phyloP scores from a whole-genome alignment of 2,797 vertebrate genomes.

The Silurus lanzhouensis region DNA sequence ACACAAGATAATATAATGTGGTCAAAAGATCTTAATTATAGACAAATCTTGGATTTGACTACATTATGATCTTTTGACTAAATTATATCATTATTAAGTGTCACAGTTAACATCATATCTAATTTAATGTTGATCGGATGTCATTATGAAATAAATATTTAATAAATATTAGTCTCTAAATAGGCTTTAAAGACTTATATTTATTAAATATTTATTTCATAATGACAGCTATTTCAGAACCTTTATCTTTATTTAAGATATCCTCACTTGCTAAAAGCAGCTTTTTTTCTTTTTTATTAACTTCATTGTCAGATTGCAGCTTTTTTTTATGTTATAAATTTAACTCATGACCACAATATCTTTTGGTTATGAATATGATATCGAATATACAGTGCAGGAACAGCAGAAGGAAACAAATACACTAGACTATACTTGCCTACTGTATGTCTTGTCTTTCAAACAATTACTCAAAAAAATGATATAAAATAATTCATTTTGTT shows the following conservation, averaged over 20 bases:
- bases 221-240: neutral
- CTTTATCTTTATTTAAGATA: neutral
- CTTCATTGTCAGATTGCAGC: neutral
- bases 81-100: too few species aligned
- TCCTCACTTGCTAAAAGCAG: neutral
- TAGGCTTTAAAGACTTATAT: neutral
- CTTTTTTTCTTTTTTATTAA: neutral
- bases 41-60: neutral
- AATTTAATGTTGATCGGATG: too few species aligned
- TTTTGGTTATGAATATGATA: neutral
- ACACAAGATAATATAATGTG: neutral
- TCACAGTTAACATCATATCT: too few species aligned
- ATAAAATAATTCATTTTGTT: constrained; percentile 27
- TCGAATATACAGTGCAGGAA: neutral
- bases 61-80: too few species aligned
- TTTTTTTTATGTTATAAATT: neutral
- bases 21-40: neutral
- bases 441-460: neutral
- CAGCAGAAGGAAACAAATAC: neutral
- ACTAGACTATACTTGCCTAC: too few species aligned
- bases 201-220: neutral
- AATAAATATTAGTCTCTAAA: neutral
- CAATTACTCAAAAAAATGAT: neutral
- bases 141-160: neutral
- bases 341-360: neutral